Evolutionary conservation across 2,888 invertebrate genomes (phyloP).

Genomic region (Cephus sareptanus): DNA sequence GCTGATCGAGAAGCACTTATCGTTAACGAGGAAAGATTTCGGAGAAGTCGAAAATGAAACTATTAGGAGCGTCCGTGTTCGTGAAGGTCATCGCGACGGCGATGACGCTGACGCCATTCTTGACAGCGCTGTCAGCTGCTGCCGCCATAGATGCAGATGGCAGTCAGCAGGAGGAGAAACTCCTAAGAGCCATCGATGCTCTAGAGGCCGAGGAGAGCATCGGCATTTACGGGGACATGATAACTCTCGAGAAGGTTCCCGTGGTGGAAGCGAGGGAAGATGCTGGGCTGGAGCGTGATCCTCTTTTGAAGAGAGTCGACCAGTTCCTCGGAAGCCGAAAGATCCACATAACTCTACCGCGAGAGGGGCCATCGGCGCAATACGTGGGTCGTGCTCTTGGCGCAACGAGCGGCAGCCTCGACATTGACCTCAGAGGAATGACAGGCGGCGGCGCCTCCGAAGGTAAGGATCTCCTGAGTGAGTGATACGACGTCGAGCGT

Average conservation of each 20-base stretch:
- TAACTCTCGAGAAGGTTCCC: conserved; percentile 54
- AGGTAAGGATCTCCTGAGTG: conserved; percentile 42
- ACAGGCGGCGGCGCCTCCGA: conserved; percentile 56
- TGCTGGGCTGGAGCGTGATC: conserved; percentile 38
- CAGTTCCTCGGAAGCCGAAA: conserved; percentile 53
- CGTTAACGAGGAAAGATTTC: conserved; percentile 4
- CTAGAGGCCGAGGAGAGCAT: conserved; percentile 48
- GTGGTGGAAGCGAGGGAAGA: conserved; percentile 23
- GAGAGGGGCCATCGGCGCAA: conserved; percentile 57
- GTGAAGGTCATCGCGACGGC: no score
- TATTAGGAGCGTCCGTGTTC: background rate
- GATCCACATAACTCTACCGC: conserved; percentile 50
- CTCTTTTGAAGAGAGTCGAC: conserved; percentile 55
- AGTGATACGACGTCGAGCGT: conserved; percentile 4
- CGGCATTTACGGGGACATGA: conserved; percentile 51
- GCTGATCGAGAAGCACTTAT: conserved; percentile 11
- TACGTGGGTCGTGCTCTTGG: conserved; percentile 58
- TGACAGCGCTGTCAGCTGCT: background rate
- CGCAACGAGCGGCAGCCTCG: conserved; percentile 41
- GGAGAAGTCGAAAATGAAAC: conserved; percentile 35
- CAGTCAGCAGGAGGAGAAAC: conserved; percentile 40
- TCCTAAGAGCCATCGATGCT: conserved; percentile 51
- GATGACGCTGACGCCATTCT: conserved; percentile 22
- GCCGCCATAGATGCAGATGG: background rate
- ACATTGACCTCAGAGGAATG: conserved; percentile 49